Evolutionary conservation across 1,140 invertebrate species (phyloP), one percentile per base, ranked within the genome.

Genomic region (Calliphora vicina): DNA sequence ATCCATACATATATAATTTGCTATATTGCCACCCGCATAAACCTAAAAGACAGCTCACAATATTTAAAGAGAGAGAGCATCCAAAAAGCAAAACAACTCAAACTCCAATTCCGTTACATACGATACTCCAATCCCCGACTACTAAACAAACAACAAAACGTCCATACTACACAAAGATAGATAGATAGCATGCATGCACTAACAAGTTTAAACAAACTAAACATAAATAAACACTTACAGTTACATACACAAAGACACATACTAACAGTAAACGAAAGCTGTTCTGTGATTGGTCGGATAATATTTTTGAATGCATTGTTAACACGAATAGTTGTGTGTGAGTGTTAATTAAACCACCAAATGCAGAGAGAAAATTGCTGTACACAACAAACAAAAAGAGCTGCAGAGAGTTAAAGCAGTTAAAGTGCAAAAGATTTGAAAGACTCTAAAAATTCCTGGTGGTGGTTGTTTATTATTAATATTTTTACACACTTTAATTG

Each of bases 201-300:
- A 72, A 72, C 25, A 26, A 23, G 61, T 20, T 20, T 26, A 10
- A 23, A 13, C 13, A 23, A 71, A 71, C 61, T 10, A 25, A 71
- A 71, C 10, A 71, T 23, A 15, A 26, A 73, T 25, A 73, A 73
- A 17, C 6, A 73, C 10, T 25, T 1, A 73, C 20, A 27, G 15
- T 8, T 2, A 74, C 45, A 74, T 74, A 26, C 27, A 5, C 13
- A 73, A 4, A 27, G 2, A 6, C 27, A 42, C 45, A 74, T 29
- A 27, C 27, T 29, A 35, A 73, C 71, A 27, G 23, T 74, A 35
- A 35, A 35, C 35, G 12, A 50, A 15, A 27, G 71, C 25, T 42
- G 57, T 23, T 6, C 23, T 29, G 26, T 82, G 80, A 88, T 88
- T 88, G 87, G 87, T 87, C 87, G 87, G 87, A 88, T 88, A 88